These are phyloP conservation scores for Hippocampus kuda DNA, from an alignment of 2,797 vertebrate species.

Conservation along the genomic window DNA sequence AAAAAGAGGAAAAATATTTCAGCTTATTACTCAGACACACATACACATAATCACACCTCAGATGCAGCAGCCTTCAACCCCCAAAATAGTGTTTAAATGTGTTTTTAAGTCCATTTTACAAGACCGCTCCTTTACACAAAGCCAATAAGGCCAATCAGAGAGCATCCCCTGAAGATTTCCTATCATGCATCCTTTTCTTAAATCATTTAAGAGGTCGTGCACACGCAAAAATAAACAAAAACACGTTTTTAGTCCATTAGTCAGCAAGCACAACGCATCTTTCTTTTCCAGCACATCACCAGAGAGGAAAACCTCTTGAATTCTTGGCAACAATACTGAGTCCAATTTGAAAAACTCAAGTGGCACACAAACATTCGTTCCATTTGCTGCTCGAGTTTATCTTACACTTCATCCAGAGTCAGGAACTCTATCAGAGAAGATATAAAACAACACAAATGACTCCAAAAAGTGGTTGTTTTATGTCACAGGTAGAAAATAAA, in stretches of 20 bases:
- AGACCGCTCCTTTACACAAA: constrained; percentile 10
- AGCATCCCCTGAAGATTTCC: background rate
- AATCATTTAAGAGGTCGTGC: background rate
- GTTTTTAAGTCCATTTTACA: constrained; percentile 5
- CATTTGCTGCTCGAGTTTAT: constrained; percentile 2
- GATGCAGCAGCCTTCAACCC: constrained; percentile 45
- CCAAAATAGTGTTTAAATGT: constrained; percentile 45
- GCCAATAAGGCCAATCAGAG: background rate
- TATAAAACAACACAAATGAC: background rate
- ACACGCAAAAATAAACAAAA: background rate
- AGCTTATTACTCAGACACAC: constrained; percentile 10
- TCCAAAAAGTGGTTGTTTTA: background rate
- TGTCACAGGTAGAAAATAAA: background rate
- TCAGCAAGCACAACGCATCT: constrained; percentile 4
- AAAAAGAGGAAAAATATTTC: constrained; percentile 31
- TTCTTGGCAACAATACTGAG: constrained; percentile 18
- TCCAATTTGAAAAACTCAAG: constrained; percentile 9
- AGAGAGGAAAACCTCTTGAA: constrained; percentile 14
- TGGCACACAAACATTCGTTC: constrained; percentile 2
- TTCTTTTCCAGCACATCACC: constrained; percentile 4
- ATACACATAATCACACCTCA: constrained; percentile 7
- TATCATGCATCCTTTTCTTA: background rate
- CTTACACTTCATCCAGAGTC: background rate
- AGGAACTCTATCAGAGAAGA: background rate
- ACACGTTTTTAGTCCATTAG: background rate